These are phyloP conservation scores for Gambusia affinis DNA, from an alignment of 2,113 vertebrate genomes.

Conservation along the genomic window DNA sequence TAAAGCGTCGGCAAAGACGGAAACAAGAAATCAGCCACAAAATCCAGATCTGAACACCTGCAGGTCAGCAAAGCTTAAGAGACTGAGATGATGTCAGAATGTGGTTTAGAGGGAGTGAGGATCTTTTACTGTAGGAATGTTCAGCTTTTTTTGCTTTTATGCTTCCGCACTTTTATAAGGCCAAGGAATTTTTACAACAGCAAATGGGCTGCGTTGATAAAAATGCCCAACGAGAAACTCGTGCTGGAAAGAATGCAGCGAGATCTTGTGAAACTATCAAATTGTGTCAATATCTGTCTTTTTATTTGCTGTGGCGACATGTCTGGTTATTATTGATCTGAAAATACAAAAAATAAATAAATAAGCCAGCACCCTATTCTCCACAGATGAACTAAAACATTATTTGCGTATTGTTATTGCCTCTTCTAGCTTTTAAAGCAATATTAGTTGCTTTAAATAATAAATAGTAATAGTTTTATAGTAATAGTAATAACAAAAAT, in stretches of 20 bases:
- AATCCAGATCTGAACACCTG: neutral
- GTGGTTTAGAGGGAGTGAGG: neutral
- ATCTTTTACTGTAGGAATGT: neutral
- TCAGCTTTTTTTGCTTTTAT: neutral
- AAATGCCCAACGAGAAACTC: neutral
- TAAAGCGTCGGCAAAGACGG: neutral
- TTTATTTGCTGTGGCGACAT: too few species aligned
- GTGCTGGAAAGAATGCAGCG: neutral
- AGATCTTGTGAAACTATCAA: neutral
- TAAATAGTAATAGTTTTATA: too few species aligned
- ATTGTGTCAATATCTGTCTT: neutral
- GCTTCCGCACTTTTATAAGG: neutral
- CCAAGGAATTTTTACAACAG: neutral
- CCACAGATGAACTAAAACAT: neutral
- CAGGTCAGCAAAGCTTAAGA: neutral
- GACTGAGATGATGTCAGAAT: neutral
- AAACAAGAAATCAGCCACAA: neutral
- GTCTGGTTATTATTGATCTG: neutral
- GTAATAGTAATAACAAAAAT: too few species aligned
- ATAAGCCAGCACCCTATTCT: neutral
- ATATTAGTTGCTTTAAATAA: neutral
- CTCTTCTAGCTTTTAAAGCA: neutral
- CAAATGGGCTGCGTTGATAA: neutral
- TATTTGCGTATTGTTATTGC: neutral
- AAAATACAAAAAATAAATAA: neutral